Conservation (phyloP, 2,113 vertebrate species). For the Crotalus tigris region DNA sequence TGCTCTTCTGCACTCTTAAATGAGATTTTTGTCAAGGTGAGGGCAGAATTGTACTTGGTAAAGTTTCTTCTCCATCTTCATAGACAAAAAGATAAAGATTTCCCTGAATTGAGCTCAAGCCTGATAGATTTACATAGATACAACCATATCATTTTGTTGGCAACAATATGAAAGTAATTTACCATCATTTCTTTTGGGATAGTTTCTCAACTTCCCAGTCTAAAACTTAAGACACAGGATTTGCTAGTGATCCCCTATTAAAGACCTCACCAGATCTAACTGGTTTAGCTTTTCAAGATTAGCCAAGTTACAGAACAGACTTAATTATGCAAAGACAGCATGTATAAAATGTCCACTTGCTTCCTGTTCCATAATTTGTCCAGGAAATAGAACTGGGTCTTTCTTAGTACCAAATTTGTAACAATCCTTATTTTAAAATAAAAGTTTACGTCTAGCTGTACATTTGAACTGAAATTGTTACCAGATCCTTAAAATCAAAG, state of each 20-base stretch:
- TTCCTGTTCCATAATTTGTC: background rate
- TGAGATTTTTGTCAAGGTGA: background rate
- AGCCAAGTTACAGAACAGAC: background rate
- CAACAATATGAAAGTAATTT: background rate
- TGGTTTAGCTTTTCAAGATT: background rate
- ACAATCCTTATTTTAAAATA: background rate
- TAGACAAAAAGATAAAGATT: background rate
- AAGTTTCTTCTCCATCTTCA: background rate
- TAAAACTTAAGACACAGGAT: background rate
- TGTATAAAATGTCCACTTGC: background rate
- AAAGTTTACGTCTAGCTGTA: background rate
- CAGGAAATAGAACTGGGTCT: background rate
- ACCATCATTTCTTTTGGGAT: background rate
- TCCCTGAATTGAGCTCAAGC: background rate
- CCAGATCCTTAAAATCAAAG: background rate
- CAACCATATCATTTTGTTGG: background rate
- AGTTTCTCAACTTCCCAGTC: background rate
- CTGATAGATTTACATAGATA: background rate
- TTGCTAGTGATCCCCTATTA: background rate
- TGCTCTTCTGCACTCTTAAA: background rate
- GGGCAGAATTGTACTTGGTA: background rate
- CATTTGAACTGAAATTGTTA: background rate
- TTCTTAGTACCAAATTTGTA: background rate
- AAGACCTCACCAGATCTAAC: background rate
- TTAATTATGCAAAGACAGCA: background rate